Evolutionary conservation across 2,888 invertebrate genomes (phyloP).

Genomic region (Calameuta filiformis): DNA sequence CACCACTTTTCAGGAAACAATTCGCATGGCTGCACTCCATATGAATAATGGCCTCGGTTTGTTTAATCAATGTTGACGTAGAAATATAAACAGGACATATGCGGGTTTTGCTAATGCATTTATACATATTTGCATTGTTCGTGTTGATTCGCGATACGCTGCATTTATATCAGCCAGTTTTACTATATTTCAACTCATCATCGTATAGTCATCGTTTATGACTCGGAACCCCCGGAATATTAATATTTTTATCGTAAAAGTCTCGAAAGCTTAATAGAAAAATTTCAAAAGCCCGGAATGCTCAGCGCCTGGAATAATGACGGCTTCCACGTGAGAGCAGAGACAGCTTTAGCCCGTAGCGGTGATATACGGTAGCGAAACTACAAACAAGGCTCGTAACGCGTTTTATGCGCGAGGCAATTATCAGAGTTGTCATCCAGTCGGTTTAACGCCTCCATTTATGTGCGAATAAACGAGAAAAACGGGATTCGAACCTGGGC

Average conservation of each 20-base stretch:
- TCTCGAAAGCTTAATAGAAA: not conserved
- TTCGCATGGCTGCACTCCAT: not conserved
- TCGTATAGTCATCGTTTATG: not conserved
- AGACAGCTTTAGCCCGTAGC: not conserved
- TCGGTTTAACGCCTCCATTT: constrained; percentile 59
- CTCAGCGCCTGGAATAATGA: not conserved
- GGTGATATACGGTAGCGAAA: constrained; percentile 28
- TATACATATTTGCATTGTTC: not conserved
- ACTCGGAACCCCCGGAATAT: not conserved
- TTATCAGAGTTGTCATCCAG: constrained; percentile 61
- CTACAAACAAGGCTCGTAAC: constrained; percentile 55
- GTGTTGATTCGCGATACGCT: not conserved
- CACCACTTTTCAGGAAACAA: not conserved
- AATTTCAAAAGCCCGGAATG: not conserved
- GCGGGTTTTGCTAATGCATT: not conserved
- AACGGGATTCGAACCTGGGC: constrained; percentile 36
- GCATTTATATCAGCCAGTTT: not conserved
- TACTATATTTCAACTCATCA: not conserved
- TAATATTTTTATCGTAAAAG: not conserved
- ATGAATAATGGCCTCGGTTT: not conserved
- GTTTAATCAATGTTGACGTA: not conserved
- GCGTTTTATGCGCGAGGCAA: constrained; percentile 58
- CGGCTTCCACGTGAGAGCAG: not conserved
- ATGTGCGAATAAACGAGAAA: constrained; percentile 50
- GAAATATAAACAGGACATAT: not conserved